Evolutionary conservation across 1,140 invertebrate genomes (phyloP).

Genomic region (Bombus confusus): DNA sequence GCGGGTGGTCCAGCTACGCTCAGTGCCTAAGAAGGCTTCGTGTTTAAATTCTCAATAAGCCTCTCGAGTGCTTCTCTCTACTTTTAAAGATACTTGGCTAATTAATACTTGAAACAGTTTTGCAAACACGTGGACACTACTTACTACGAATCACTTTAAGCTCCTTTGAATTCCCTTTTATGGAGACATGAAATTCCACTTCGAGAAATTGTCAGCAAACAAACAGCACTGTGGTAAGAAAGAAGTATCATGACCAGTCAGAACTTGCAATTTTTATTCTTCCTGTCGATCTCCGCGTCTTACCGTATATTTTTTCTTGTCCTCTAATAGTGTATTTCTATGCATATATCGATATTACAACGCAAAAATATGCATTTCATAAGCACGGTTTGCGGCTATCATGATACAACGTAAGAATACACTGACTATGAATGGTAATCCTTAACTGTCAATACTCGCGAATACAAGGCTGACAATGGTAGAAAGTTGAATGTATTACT

Average conservation of each 20-base stretch:
- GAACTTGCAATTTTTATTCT: no score
- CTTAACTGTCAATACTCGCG: not conserved
- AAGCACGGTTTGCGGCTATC: not conserved
- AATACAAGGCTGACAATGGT: not conserved
- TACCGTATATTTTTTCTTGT: no score
- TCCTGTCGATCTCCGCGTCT: no score
- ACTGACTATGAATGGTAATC: not conserved
- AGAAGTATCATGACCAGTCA: not conserved
- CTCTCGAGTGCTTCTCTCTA: not conserved
- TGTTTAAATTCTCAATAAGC: constrained; percentile 31
- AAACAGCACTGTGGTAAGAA: not conserved
- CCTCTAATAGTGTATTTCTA: not conserved
- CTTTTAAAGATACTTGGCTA: not conserved
- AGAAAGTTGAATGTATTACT: not conserved
- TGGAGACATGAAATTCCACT: no score
- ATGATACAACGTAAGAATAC: no score
- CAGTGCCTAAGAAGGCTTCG: not conserved
- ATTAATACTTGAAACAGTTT: constrained; percentile 1
- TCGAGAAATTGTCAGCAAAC: not conserved
- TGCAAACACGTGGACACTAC: not conserved
- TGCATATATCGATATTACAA: not conserved
- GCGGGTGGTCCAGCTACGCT: not conserved
- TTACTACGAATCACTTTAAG: not conserved
- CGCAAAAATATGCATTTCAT: not conserved
- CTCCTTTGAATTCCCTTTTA: not conserved